Evolutionary conservation across 2,888 invertebrate genomes (phyloP).

Genomic region (Spilosoma lubricipeda): DNA sequence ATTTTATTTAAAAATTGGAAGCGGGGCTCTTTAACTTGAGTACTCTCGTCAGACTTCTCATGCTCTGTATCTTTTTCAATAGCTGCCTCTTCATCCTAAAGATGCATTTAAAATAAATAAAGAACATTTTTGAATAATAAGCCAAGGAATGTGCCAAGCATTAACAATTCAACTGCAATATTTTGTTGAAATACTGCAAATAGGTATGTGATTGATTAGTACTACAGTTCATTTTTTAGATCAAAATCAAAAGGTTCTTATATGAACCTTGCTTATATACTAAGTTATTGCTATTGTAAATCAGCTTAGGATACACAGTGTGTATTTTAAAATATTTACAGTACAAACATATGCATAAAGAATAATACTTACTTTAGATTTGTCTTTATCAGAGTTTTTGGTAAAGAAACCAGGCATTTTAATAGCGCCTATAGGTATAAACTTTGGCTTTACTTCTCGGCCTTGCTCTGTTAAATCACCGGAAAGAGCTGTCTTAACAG

Average conservation of each 20-base stretch:
- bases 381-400: conserved; percentile 91
- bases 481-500: conserved; percentile 83
- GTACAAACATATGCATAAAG: not conserved
- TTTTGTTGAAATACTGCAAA: not conserved
- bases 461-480: conserved; percentile 88
- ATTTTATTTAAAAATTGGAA: conserved; percentile 77
- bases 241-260: not conserved
- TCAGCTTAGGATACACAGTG: not conserved
- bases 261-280: not conserved
- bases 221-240: not conserved
- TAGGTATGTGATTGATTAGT: not conserved
- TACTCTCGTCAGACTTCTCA: conserved; percentile 73
- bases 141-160: not conserved
- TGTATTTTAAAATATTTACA: not conserved
- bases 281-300: not conserved
- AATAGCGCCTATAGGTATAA: conserved; percentile 95
- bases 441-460: conserved; percentile 92
- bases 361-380: conserved; percentile 86
- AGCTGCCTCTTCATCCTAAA: conserved; percentile 71
- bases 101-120: not conserved
- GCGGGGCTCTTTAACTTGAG: conserved; percentile 71
- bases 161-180: not conserved
- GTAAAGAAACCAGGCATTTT: conserved; percentile 95
- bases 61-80: conserved; percentile 76
- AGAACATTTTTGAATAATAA: not conserved